phyloP scores from a whole-genome alignment of 2,113 vertebrate genomes.

The Salvelinus sp. region DNA sequence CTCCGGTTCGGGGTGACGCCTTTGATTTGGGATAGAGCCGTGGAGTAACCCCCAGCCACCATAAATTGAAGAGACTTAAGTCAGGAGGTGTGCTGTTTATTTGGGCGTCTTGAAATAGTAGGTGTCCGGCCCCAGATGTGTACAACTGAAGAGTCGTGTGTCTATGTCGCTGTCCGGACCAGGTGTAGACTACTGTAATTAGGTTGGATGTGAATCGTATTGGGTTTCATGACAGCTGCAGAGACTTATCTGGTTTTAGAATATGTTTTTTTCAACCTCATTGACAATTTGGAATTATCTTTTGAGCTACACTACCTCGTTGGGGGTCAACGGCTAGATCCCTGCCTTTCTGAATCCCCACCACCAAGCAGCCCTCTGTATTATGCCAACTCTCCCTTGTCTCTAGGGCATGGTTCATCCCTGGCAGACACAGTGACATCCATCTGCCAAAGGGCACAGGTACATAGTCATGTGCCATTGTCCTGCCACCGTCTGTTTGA shows the following conservation, averaged over 20 bases:
- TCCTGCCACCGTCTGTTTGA: slow-evolving; percentile 65
- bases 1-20: slow-evolving; percentile 41
- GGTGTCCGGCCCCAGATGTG: background rate
- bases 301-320: background rate
- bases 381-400: slow-evolving; percentile 31
- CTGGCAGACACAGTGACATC: slow-evolving; percentile 58
- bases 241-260: background rate
- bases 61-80: background rate
- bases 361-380: slow-evolving; percentile 42
- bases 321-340: slow-evolving; percentile 6
- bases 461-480: slow-evolving; percentile 61
- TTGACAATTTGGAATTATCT: background rate
- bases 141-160: background rate
- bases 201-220: background rate
- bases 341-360: slow-evolving; percentile 54
- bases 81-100: background rate
- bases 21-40: slow-evolving; percentile 37
- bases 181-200: background rate
- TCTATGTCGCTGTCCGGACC: background rate
- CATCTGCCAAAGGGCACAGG: slow-evolving; percentile 73
- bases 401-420: slow-evolving; percentile 46
- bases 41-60: background rate
- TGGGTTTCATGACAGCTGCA: background rate
- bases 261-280: too few relatives aligned
- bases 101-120: background rate